phyloP scores from a whole-genome alignment of 2,113 vertebrate species.

The Rhadina sibilatrix region DNA sequence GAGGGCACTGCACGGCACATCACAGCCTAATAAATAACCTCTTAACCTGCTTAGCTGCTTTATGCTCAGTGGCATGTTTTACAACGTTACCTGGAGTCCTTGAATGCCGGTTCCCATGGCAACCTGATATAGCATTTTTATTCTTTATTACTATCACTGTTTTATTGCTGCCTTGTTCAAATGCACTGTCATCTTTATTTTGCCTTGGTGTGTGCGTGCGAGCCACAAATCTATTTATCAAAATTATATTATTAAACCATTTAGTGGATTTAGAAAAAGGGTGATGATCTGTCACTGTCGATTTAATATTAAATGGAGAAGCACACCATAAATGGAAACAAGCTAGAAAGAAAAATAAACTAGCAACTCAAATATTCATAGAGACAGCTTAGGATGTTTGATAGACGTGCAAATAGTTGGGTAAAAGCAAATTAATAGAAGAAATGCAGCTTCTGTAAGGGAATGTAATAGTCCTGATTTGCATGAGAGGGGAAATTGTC shows the following conservation, averaged over 20 bases:
- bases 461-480: background rate
- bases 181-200: slow-evolving; percentile 69
- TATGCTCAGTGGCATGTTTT: slow-evolving; percentile 70
- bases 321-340: slow-evolving; percentile 16
- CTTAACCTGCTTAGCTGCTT: slow-evolving; percentile 73
- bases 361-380: slow-evolving; percentile 6
- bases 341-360: slow-evolving; percentile 17
- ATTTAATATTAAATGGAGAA: slow-evolving; percentile 36
- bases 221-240: slow-evolving; percentile 37
- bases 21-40: slow-evolving; percentile 71
- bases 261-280: slow-evolving; percentile 36
- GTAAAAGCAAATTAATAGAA: background rate
- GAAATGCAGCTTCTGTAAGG: background rate
- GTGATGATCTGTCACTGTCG: slow-evolving; percentile 36
- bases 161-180: slow-evolving; percentile 72
- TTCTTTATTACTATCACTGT: slow-evolving; percentile 72
- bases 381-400: background rate
- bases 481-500: background rate
- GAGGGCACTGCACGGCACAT: slow-evolving; percentile 67
- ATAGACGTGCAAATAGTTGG: background rate
- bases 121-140: slow-evolving; percentile 69
- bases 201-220: slow-evolving; percentile 1
- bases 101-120: slow-evolving; percentile 70
- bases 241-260: slow-evolving; percentile 58
- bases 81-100: slow-evolving; percentile 74